Evolutionary conservation across 2,888 invertebrate species (phyloP).

Genomic region (Trypoxylon attenuatum): DNA sequence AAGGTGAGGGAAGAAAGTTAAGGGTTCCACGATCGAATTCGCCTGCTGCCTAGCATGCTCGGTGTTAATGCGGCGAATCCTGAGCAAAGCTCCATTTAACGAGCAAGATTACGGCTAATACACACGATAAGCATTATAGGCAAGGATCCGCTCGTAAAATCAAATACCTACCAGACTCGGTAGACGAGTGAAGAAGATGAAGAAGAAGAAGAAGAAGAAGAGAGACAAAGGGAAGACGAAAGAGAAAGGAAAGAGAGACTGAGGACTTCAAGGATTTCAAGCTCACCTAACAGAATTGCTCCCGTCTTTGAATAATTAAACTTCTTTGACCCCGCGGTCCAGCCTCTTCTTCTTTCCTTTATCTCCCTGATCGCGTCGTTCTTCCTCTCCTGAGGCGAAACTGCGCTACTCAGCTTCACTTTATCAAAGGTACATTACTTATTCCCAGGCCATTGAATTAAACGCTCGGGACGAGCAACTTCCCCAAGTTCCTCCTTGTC

Average conservation of each 20-base stretch:
- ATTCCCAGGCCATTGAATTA: conserved; percentile 43
- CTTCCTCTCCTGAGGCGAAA: too few relatives aligned
- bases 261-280: conserved; percentile 1
- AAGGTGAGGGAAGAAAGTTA: background rate
- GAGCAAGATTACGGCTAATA: conserved; percentile 50
- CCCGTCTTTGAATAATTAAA: conserved; percentile 58
- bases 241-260: background rate
- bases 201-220: too few relatives aligned
- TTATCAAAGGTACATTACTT: conserved; percentile 49
- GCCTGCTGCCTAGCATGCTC: conserved; percentile 3
- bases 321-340: conserved; percentile 25
- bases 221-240: too few relatives aligned
- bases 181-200: too few relatives aligned
- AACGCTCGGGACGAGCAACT: conserved; percentile 28
- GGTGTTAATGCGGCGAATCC: conserved; percentile 29
- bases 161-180: conserved; percentile 31
- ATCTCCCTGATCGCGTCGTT: too few relatives aligned
- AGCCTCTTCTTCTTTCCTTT: too few relatives aligned
- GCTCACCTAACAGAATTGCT: conserved; percentile 31
- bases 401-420: conserved; percentile 16
- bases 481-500: conserved; percentile 4
- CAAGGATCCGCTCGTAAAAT: conserved; percentile 22
- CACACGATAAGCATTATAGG: conserved; percentile 44
- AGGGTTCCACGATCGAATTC: conserved; percentile 4
- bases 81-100: conserved; percentile 33